A percentile compares a stretch with the other conserved stretches of the same genome.
phyloP scores from a whole-genome alignment of 2,113 vertebrate species.

The Hypocryptadius cinnamomeus region DNA sequence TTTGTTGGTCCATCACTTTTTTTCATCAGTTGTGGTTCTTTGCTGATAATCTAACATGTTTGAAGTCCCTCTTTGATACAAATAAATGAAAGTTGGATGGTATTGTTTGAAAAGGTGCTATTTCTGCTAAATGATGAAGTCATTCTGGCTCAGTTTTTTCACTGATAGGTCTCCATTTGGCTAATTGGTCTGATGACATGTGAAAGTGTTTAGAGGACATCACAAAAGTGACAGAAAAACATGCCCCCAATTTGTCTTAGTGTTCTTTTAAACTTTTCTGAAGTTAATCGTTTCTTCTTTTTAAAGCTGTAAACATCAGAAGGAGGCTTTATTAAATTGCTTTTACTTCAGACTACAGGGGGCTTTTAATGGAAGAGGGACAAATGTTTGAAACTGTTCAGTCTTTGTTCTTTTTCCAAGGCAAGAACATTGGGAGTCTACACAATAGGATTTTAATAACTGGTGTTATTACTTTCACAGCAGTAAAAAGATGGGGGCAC shows the following conservation, averaged over 20 bases:
- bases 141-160: neutral
- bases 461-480: neutral
- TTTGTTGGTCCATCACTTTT: neutral
- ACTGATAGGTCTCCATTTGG: neutral
- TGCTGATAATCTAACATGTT: neutral
- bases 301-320: neutral
- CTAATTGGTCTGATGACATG: slow-evolving; percentile 13
- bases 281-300: neutral
- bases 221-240: neutral
- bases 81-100: neutral
- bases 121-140: neutral
- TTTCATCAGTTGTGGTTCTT: neutral
- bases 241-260: neutral
- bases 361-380: neutral
- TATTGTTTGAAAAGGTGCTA: slow-evolving; percentile 4
- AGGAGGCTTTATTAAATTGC: slow-evolving; percentile 2
- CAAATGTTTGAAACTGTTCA: neutral
- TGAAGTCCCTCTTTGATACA: slow-evolving; percentile 43
- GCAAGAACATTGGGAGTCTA: neutral
- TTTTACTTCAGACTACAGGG: slow-evolving; percentile 11
- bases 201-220: neutral
- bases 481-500: neutral
- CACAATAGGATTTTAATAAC: neutral
- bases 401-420: slow-evolving; percentile 27
- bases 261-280: neutral